Conservation (phyloP, 1,140 invertebrate genomes). For the Octopus bimaculoides region DNA sequence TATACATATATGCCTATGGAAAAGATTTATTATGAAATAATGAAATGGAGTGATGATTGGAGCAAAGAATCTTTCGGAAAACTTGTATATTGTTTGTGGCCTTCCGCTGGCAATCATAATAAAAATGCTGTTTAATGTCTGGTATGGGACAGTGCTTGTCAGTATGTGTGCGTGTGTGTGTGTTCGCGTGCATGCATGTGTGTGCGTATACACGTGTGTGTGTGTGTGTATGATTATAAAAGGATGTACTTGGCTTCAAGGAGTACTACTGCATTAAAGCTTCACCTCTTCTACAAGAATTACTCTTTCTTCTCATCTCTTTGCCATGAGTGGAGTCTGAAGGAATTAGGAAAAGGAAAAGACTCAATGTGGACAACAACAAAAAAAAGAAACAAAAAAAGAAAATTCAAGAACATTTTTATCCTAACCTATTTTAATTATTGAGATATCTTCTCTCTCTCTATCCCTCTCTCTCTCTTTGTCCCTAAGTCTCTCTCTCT, state of each 20-base stretch:
- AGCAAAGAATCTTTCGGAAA: not conserved
- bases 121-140: not conserved
- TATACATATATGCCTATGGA: not conserved
- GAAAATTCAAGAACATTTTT: not conserved
- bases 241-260: not conserved
- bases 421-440: not conserved
- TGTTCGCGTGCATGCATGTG: not conserved
- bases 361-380: not conserved
- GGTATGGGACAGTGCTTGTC: not conserved
- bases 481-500: not conserved
- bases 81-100: not conserved
- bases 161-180: not conserved
- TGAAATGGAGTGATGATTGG: not conserved
- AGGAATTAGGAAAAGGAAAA: not conserved
- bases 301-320: not conserved
- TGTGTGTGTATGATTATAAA: not conserved
- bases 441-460: not conserved
- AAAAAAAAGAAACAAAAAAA: not conserved
- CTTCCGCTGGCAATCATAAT: not conserved
- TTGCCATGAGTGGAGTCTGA: not conserved
- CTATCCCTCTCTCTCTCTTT: not conserved
- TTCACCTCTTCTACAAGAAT: not conserved
- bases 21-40: not conserved
- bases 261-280: not conserved
- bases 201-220: not conserved